Conservation (phyloP, 2,888 invertebrate genomes). For the Spialia ferax region DNA sequence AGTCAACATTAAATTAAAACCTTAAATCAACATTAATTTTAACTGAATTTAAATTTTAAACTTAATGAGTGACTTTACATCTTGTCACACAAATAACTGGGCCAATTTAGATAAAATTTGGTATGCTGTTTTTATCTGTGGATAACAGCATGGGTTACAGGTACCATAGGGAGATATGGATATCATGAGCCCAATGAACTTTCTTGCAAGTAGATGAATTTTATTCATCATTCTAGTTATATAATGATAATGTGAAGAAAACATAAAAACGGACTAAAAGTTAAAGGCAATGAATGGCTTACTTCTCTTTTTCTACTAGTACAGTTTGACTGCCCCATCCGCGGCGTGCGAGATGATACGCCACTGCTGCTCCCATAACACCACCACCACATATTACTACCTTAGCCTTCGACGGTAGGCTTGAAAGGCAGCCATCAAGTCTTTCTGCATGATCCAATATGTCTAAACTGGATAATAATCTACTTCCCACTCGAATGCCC, state of each 20-base stretch:
- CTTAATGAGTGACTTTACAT: too few species aligned
- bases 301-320: constrained; percentile 95
- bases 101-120: too few species aligned
- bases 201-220: too few species aligned
- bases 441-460: constrained; percentile 67
- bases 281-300: constrained; percentile 50
- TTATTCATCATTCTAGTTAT: not conserved
- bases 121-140: too few species aligned
- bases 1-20: too few species aligned
- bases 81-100: too few species aligned
- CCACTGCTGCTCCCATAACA: constrained; percentile 96
- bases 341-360: constrained; percentile 94
- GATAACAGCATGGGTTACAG: too few species aligned
- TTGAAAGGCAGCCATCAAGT: constrained; percentile 65
- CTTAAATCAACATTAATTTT: too few species aligned
- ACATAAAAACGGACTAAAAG: not conserved
- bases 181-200: too few species aligned
- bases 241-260: not conserved
- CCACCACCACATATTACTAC: constrained; percentile 97
- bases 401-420: constrained; percentile 83
- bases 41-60: too few species aligned
- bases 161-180: too few species aligned
- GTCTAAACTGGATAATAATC: constrained; percentile 62
- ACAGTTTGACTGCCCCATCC: constrained; percentile 95
- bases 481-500: constrained; percentile 49